These are phyloP conservation scores for Aptenodytes patagonicus DNA, from an alignment of 2,113 vertebrate genomes.

Conservation along the genomic window DNA sequence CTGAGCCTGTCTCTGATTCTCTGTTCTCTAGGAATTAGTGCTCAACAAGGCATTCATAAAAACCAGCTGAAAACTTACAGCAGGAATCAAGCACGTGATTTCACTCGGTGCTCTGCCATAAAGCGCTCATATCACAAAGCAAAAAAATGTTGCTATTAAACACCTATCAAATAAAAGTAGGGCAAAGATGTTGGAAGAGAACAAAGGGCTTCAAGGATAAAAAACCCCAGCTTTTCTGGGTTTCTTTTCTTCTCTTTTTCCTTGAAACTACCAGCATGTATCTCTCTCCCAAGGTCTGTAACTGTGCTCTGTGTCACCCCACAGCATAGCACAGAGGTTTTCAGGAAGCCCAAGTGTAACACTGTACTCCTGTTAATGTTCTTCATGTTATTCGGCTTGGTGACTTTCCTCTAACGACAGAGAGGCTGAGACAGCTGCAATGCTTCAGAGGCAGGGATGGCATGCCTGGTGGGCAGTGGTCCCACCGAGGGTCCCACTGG, in stretches of 20 bases:
- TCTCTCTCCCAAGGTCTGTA: background rate
- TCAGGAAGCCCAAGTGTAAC: background rate
- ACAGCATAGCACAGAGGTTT: background rate
- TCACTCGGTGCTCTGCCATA: background rate
- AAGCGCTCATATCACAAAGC: background rate
- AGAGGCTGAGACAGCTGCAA: accelerated
- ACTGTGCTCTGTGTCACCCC: background rate
- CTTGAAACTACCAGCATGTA: background rate
- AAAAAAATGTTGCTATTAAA: background rate
- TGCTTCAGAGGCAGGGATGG: background rate
- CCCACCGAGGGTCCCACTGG: accelerated
- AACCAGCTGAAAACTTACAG: background rate
- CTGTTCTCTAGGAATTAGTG: background rate
- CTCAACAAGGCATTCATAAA: background rate
- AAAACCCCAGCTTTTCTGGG: too few relatives aligned
- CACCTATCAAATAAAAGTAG: background rate
- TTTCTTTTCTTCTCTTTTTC: background rate
- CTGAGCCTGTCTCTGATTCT: background rate
- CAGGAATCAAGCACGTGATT: background rate
- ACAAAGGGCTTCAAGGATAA: background rate
- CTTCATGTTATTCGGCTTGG: accelerated
- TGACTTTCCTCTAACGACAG: background rate
- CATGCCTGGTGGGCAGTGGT: accelerated
- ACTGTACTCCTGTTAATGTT: background rate
- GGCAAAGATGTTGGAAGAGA: background rate